phyloP scores from a whole-genome alignment of 2,888 invertebrate species.

The Alsophila aescularia region DNA sequence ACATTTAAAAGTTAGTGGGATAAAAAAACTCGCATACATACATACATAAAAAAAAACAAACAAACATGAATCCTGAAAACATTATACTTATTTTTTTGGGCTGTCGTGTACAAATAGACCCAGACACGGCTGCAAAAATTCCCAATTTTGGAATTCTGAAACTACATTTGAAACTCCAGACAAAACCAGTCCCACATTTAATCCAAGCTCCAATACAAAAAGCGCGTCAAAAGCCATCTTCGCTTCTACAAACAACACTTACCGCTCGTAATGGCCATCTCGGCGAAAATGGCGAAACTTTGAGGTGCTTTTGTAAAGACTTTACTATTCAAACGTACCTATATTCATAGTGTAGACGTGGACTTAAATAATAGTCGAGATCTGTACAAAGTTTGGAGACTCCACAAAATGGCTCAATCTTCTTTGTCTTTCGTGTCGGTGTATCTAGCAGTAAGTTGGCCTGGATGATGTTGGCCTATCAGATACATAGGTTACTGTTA shows the following conservation, averaged over 20 bases:
- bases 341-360: not conserved
- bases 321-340: not conserved
- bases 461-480: too few relatives aligned
- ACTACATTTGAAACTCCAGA: not conserved
- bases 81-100: too few relatives aligned
- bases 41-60: too few relatives aligned
- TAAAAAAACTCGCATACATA: too few relatives aligned
- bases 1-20: too few relatives aligned
- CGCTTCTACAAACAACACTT: constrained; percentile 2
- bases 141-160: not conserved
- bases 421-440: not conserved
- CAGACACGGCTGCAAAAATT: too few relatives aligned
- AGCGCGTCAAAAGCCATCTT: not conserved
- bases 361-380: constrained; percentile 2
- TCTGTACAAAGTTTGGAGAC: not conserved
- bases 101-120: too few relatives aligned
- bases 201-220: not conserved
- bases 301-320: not conserved
- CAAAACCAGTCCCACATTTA: not conserved
- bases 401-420: not conserved
- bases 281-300: constrained; percentile 3
- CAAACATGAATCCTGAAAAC: too few relatives aligned
- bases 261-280: not conserved
- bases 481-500: too few relatives aligned
- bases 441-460: too few relatives aligned